A percentile compares a stretch with the other conserved stretches of the same genome.
Conservation (phyloP, 2,888 invertebrate species). For the Mesorhabditis spiculigera region DNA sequence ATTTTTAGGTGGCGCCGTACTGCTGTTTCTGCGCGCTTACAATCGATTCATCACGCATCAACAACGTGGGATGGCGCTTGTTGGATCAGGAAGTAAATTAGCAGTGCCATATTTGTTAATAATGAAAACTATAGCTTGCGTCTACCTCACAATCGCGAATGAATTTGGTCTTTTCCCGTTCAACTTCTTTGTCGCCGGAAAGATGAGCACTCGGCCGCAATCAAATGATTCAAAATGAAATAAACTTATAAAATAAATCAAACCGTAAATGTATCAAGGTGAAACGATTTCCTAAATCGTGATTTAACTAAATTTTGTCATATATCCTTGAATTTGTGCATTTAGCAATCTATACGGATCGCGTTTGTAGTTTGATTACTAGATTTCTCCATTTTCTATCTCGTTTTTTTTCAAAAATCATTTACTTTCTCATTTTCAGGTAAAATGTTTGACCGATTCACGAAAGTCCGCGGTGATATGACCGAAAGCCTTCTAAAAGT, state of each 20-base stretch:
- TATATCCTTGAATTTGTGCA: too few species aligned
- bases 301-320: too few species aligned
- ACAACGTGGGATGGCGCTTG: slow-evolving; percentile 11
- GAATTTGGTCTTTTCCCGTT: slow-evolving; percentile 20
- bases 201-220: background rate
- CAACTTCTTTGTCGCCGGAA: slow-evolving; percentile 19
- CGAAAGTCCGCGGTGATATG: background rate
- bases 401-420: too few species aligned
- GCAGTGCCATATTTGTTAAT: too few species aligned
- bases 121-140: slow-evolving; percentile 4
- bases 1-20: background rate
- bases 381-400: too few species aligned
- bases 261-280: too few species aligned
- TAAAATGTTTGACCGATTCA: background rate
- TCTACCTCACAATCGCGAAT: slow-evolving; percentile 18
- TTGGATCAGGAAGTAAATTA: slow-evolving; percentile 11
- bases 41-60: slow-evolving; percentile 13
- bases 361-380: too few species aligned
- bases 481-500: background rate
- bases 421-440: too few species aligned
- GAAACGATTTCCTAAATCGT: too few species aligned
- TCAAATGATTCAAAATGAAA: too few species aligned
- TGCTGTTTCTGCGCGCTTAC: background rate
- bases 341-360: too few species aligned
- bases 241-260: too few species aligned